Percentiles rank a stretch among this genome's conserved stretches.
Evolutionary conservation across 2,113 vertebrate species (phyloP).

Genomic region (Neomonachus schauinslandi): DNA sequence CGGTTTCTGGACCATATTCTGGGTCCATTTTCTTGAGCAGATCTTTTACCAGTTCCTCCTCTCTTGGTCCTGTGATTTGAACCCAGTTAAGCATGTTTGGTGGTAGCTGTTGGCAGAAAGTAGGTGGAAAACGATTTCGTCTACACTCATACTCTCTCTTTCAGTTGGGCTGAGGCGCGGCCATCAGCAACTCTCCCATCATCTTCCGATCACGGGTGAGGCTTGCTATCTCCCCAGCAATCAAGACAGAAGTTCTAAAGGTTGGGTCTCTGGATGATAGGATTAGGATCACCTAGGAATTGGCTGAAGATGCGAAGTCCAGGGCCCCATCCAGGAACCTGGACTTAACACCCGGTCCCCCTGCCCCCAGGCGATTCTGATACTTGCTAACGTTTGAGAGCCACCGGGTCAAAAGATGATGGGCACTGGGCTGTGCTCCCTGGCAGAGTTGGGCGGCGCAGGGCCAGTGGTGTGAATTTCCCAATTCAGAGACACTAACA

Average conservation of each 20-base stretch:
- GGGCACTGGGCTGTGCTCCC: neutral
- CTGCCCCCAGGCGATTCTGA: neutral
- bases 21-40: neutral
- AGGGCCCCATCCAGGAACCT: neutral
- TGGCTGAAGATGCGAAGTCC: neutral
- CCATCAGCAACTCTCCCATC: neutral
- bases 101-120: neutral
- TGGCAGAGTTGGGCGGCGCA: neutral
- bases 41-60: neutral
- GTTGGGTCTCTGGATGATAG: neutral
- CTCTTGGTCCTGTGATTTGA: neutral
- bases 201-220: neutral
- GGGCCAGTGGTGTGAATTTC: neutral
- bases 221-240: neutral
- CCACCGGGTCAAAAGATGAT: neutral
- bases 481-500: neutral
- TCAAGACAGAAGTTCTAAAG: neutral
- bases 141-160: neutral
- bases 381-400: neutral
- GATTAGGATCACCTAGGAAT: neutral
- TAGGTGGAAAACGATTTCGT: neutral
- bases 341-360: neutral
- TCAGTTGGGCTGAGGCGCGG: neutral
- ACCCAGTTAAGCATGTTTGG: neutral
- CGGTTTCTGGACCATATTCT: neutral